These are phyloP conservation scores for Allophyes oxyacanthae DNA, from an alignment of 2,888 invertebrate genomes.

Conservation along the genomic window DNA sequence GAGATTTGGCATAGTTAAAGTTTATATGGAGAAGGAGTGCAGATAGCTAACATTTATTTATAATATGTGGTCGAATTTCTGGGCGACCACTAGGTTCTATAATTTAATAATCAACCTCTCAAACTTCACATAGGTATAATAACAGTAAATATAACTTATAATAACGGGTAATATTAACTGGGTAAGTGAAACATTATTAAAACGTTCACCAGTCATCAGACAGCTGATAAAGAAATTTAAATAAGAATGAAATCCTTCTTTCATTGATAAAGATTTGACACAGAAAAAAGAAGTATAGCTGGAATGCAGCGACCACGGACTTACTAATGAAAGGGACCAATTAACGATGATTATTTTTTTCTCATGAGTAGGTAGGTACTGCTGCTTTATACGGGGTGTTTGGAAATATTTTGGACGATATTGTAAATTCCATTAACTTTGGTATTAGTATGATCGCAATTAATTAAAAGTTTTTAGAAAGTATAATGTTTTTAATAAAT, in stretches of 20 bases:
- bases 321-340: conserved; percentile 89
- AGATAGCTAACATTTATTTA: no score
- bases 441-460: no score
- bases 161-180: conserved; percentile 55
- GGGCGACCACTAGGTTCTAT: no score
- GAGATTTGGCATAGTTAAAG: no score
- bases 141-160: conserved; percentile 22
- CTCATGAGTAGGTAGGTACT: conserved; percentile 80
- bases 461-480: no score
- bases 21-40: no score
- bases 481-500: no score
- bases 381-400: conserved; percentile 71
- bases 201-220: conserved; percentile 74
- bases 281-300: conserved; percentile 81
- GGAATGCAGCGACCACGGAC: conserved; percentile 83
- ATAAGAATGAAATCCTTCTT: conserved; percentile 88
- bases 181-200: conserved; percentile 77
- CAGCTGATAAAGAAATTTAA: conserved; percentile 84
- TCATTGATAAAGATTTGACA: conserved; percentile 89
- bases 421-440: no score
- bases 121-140: conserved; percentile 1
- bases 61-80: no score
- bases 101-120: not conserved
- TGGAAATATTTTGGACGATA: conserved; percentile 8
- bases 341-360: conserved; percentile 88